These are phyloP conservation scores for Bergia sp. DNA, from an alignment of 92 coral and sea anemone species.

Conservation along the genomic window DNA sequence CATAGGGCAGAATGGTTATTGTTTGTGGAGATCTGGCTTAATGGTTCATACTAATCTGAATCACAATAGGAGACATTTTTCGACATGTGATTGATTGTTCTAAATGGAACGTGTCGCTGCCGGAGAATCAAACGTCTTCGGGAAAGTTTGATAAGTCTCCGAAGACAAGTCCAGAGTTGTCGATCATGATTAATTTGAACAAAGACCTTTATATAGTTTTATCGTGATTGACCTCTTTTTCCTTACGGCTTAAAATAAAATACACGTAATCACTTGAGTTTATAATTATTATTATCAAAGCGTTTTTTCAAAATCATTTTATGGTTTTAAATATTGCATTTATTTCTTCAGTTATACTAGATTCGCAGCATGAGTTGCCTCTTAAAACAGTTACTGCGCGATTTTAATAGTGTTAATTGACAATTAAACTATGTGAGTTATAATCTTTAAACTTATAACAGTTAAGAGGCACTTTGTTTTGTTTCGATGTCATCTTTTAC, in stretches of 20 bases:
- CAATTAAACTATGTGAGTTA: background rate
- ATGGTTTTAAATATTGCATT: background rate
- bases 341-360: conserved; percentile 7
- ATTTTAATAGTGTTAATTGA: background rate
- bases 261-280: background rate
- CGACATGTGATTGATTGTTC: conserved; percentile 13
- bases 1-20: no score
- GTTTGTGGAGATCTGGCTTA: background rate
- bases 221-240: background rate
- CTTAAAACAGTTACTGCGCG: conserved; percentile 3
- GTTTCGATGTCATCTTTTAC: conserved; percentile 20
- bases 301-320: conserved; percentile 1
- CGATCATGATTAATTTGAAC: conserved; percentile 7
- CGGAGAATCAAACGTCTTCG: conserved; percentile 2
- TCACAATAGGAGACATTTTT: conserved; percentile 6
- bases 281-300: conserved; percentile 15
- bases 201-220: background rate
- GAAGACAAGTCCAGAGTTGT: conserved; percentile 1
- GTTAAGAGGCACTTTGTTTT: conserved; percentile 20
- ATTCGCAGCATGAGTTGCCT: background rate
- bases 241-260: conserved; percentile 7
- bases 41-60: conserved; percentile 5
- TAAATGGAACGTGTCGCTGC: background rate
- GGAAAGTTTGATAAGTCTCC: conserved; percentile 7
- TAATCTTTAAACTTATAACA: conserved; percentile 16